These are phyloP conservation scores for Fregata magnificens DNA, from an alignment of 2,113 vertebrate species.

Conservation along the genomic window DNA sequence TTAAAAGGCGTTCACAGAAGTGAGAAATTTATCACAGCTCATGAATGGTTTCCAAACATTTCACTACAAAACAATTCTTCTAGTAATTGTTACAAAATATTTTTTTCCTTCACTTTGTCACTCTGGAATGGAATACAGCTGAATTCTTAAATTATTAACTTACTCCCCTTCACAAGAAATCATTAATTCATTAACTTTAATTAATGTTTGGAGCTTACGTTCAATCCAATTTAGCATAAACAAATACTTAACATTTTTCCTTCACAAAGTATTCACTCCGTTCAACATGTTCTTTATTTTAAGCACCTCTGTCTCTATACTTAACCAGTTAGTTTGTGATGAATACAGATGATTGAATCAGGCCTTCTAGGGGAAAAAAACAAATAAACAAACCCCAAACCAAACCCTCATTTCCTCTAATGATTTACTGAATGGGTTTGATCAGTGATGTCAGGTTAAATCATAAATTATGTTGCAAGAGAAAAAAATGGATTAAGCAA, in stretches of 20 bases:
- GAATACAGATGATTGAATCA: background rate
- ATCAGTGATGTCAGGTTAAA: background rate
- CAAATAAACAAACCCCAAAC: fast-evolving
- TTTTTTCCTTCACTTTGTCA: background rate
- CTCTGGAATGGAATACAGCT: background rate
- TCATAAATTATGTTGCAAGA: background rate
- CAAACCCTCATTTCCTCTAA: background rate
- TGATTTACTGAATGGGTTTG: background rate
- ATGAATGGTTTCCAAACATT: background rate
- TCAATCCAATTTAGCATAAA: background rate
- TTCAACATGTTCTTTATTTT: background rate
- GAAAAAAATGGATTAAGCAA: background rate
- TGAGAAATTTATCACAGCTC: background rate
- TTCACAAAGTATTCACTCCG: background rate
- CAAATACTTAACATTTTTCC: background rate
- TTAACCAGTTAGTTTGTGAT: background rate
- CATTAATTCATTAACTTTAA: background rate
- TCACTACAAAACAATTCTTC: background rate
- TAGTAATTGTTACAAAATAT: background rate
- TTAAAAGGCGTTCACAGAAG: background rate
- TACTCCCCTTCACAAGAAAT: background rate
- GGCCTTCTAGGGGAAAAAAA: background rate
- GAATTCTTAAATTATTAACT: background rate
- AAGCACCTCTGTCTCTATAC: background rate
- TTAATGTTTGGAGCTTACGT: background rate